Base-by-base conservation (phyloP, 2,888 invertebrate genomes). In the Erpobdella octoculata region DNA sequence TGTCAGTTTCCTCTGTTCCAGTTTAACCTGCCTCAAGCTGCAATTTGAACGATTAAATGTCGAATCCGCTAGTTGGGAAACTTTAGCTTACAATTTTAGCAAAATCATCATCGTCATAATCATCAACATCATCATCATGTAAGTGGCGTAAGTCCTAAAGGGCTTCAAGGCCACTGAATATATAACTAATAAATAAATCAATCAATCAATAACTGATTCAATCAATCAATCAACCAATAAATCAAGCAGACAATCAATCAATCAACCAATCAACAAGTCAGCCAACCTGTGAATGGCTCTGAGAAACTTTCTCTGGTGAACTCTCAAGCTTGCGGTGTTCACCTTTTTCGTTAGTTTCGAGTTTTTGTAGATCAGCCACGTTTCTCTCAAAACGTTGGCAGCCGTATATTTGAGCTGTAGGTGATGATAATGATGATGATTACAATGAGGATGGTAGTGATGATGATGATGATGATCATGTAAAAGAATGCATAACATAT, bases 291-390 rank as follows among this genome's bases (percentile, higher is more conserved):
- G 72, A 53, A 72, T 72, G n/a, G 72, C 72, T 59, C 69, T 38
- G n/a, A 72, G 64, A 35, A 72, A 72, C 38, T 72, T 72, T 46
- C 72, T 61, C 38, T 72, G 72, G 38, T 72, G 72, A 3, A 62
- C 70, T 15, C 72, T 41, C 18, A 72, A 38, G 18, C 69, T 72
- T 36, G 62, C 46, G 15, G 61, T 48, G 38, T 46, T 62, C 18
- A 70, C 73, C n/a, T 37, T 48, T 31, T 71, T 65, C 21, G 65
- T 35, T 18, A 71, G 28, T 25, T 65, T 73, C 41, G 75, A 76
- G 73, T 76, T 73, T 74, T 77, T 81, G 76, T 81, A 81, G 5
- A 81, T 76, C 72, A 80, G 77, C 82, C 81, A 81, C 15, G 81
- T 81, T 31, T 79, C 79, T 70, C 79, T 79, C 71, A 81, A 77